These are phyloP conservation scores for Harpagus bidentatus DNA, from an alignment of 2,113 vertebrate genomes.

Conservation along the genomic window DNA sequence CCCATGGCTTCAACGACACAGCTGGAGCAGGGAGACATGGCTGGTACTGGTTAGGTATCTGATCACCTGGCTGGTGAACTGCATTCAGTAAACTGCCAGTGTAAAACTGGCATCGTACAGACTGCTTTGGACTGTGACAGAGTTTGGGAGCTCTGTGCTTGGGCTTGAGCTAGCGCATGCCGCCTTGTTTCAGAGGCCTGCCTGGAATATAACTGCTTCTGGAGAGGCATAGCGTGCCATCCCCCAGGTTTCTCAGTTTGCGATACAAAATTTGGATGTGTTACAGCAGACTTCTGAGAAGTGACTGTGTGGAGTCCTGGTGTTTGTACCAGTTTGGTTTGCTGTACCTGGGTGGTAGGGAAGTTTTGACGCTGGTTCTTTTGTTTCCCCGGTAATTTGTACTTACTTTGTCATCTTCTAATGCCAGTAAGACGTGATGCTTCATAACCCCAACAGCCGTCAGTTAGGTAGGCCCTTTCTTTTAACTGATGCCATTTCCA, in stretches of 20 bases:
- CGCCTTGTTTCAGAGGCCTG: neutral
- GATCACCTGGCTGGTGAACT: neutral
- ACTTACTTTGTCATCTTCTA: neutral
- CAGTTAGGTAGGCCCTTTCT: neutral
- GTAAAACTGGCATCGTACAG: accelerated
- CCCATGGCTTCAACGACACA: accelerated
- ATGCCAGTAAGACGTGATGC: accelerated
- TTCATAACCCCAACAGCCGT: neutral
- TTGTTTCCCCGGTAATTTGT: neutral
- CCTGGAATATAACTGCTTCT: accelerated
- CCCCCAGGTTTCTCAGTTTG: accelerated
- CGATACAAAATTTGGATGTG: neutral
- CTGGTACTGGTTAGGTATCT: neutral
- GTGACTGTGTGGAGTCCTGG: neutral
- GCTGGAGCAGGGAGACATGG: neutral
- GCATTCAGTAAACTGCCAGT: accelerated
- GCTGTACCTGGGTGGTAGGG: neutral
- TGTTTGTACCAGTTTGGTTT: neutral
- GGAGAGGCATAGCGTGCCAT: accelerated
- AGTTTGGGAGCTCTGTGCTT: neutral
- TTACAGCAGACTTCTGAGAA: neutral
- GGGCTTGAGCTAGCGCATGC: neutral
- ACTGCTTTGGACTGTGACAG: accelerated
- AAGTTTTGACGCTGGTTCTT: neutral
- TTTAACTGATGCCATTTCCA: neutral